Conservation (phyloP, 1,140 invertebrate species). For the Archivesica marissinica region DNA sequence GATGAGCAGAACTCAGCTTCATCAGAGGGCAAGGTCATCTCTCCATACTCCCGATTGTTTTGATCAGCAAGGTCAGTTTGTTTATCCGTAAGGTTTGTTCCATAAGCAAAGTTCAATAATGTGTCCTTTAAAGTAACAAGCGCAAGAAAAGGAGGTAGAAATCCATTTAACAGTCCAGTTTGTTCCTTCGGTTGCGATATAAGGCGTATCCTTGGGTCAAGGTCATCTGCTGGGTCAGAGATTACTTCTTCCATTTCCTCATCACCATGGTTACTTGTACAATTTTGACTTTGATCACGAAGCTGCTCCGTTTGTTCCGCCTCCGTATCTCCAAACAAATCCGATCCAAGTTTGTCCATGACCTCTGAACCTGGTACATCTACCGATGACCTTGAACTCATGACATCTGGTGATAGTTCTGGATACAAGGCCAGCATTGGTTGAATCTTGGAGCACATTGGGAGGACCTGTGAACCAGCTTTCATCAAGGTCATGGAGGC, state of each 20-base stretch:
- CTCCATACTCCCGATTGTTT: not conserved
- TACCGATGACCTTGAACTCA: not conserved
- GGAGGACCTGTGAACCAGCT: slow-evolving; percentile 43
- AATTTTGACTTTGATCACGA: not conserved
- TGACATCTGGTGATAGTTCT: not conserved
- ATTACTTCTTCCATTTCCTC: not conserved
- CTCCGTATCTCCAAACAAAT: not conserved
- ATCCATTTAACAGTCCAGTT: not conserved
- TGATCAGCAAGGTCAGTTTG: not conserved
- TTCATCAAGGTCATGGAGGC: slow-evolving; percentile 62
- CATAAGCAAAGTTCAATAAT: slow-evolving; percentile 56
- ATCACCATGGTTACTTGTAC: not conserved
- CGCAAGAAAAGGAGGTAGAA: slow-evolving; percentile 52
- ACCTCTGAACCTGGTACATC: not conserved
- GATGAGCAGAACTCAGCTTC: slow-evolving; percentile 38
- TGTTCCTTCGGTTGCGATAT: slow-evolving; percentile 11
- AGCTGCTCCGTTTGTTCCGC: not conserved
- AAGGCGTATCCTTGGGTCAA: not conserved
- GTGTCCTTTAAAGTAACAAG: slow-evolving; percentile 62
- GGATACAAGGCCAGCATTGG: slow-evolving; percentile 8
- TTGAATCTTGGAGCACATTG: not conserved
- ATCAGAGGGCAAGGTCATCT: not conserved
- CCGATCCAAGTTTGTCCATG: not conserved
- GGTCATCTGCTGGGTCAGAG: not conserved
- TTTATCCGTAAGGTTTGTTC: not conserved